phyloP scores from a whole-genome alignment of 2,797 vertebrate species.

The Macropodus opercularis region DNA sequence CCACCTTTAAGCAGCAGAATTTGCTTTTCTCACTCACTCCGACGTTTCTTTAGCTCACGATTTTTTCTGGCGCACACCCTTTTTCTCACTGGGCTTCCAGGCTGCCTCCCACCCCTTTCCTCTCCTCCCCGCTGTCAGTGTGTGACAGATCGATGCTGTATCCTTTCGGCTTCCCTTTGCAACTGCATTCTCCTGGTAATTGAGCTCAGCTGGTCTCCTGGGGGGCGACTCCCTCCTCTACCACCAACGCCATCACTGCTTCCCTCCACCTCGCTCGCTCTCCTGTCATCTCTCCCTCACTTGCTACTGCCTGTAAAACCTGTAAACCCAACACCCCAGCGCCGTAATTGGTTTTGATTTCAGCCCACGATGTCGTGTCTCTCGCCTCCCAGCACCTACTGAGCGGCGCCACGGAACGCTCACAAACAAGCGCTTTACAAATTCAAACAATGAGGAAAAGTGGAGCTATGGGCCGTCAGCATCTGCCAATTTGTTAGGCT shows the following conservation, averaged over 20 bases:
- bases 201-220: slow-evolving; percentile 81
- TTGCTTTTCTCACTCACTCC: slow-evolving; percentile 36
- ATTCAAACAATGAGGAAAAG: slow-evolving; percentile 12
- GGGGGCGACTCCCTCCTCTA: too few relatives aligned
- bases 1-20: slow-evolving; percentile 32
- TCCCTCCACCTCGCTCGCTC: slow-evolving; percentile 31
- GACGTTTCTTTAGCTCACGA: slow-evolving; percentile 33
- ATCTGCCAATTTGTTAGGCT: slow-evolving; percentile 2
- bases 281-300: slow-evolving; percentile 14
- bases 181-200: slow-evolving; percentile 83
- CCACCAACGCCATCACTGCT: slow-evolving; percentile 47
- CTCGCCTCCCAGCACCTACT: slow-evolving; percentile 21
- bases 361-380: slow-evolving; percentile 38
- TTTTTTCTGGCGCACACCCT: slow-evolving; percentile 48
- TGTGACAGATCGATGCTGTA: slow-evolving; percentile 79
- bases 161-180: slow-evolving; percentile 75
- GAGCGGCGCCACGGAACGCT: not conserved
- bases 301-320: slow-evolving; percentile 49
- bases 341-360: slow-evolving; percentile 64
- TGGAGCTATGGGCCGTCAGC: slow-evolving; percentile 4
- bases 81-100: slow-evolving; percentile 45
- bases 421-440: slow-evolving; percentile 18
- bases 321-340: slow-evolving; percentile 40
- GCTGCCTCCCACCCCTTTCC: slow-evolving; percentile 35
- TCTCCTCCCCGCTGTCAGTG: slow-evolving; percentile 57